A percentile compares a stretch with the other conserved stretches of the same genome.
Evolutionary conservation across 2,113 vertebrate genomes (phyloP).

Genomic region (Pelobates fuscus): DNA sequence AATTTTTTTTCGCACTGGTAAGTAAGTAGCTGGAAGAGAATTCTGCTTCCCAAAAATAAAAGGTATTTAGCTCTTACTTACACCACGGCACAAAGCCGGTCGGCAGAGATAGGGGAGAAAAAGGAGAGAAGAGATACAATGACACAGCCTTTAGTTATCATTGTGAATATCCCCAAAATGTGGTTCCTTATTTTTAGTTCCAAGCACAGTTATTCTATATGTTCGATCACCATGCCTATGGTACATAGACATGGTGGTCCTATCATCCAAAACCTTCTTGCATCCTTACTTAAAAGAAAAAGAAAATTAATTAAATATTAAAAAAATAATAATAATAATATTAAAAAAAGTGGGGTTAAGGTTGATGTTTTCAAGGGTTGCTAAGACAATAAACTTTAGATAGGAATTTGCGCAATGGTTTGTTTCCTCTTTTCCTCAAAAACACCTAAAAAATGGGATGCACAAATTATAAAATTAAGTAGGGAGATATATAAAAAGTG

Average conservation of each 20-base stretch:
- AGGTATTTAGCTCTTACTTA: slow-evolving; percentile 55
- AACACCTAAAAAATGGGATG: no score
- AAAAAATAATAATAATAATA: no score
- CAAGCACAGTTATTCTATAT: not conserved
- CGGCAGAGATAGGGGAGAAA: slow-evolving; percentile 3
- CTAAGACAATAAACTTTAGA: no score
- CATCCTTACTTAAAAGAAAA: no score
- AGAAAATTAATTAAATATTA: no score
- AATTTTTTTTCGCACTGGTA: slow-evolving; percentile 17
- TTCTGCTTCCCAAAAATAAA: slow-evolving; percentile 13
- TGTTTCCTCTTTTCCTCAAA: no score
- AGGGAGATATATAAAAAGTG: no score
- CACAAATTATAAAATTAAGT: no score
- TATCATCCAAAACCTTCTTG: no score
- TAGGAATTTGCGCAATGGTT: no score
- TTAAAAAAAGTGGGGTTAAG: no score
- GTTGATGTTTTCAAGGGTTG: no score
- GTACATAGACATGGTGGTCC: not conserved
- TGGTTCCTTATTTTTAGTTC: not conserved
- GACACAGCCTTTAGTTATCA: slow-evolving; percentile 40
- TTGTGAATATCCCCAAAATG: slow-evolving; percentile 21
- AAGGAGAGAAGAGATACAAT: slow-evolving; percentile 40
- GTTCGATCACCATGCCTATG: not conserved
- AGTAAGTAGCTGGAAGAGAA: slow-evolving; percentile 26
- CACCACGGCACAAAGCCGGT: slow-evolving; percentile 41